Evolutionary conservation across 92 coral and sea anemone genomes (phyloP).

Genomic region (Paramuricea clavata): DNA sequence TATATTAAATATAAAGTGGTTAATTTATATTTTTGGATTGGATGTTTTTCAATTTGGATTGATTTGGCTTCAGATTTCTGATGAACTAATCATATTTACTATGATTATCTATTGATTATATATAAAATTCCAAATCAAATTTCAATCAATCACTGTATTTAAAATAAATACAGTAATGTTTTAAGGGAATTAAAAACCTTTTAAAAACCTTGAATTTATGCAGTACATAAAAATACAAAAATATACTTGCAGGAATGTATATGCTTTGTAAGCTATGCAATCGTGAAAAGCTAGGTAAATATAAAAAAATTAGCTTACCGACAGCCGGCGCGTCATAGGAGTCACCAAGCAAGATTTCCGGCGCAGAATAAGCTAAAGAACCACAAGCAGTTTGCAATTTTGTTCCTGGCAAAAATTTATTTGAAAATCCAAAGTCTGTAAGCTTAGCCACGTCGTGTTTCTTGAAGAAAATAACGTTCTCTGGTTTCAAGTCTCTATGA

Average conservation of each 20-base stretch:
- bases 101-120: too few species aligned
- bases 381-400: conserved; percentile 98
- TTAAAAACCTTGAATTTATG: background rate
- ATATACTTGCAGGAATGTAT: background rate
- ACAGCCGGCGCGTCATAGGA: conserved; percentile 99
- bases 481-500: conserved; percentile 97
- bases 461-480: conserved; percentile 97
- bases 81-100: too few species aligned
- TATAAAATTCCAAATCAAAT: too few species aligned
- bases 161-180: too few species aligned
- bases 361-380: conserved; percentile 97
- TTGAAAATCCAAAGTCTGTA: conserved; percentile 98
- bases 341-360: conserved; percentile 97
- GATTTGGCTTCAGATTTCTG: too few species aligned
- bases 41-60: too few species aligned
- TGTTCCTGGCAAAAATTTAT: conserved; percentile 94
- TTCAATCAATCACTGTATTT: too few species aligned
- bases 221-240: background rate
- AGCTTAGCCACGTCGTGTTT: conserved; percentile 97
- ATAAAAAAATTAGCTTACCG: conserved; percentile 74
- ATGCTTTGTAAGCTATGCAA: background rate
- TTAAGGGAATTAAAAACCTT: too few species aligned
- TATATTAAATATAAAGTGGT: too few species aligned
- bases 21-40: too few species aligned
- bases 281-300: background rate